A percentile compares a stretch with the other conserved stretches of the same genome.
phyloP scores from a whole-genome alignment of 37 sponge, comb jelly and placozoan species.

The Lycopodina hypogea region DNA sequence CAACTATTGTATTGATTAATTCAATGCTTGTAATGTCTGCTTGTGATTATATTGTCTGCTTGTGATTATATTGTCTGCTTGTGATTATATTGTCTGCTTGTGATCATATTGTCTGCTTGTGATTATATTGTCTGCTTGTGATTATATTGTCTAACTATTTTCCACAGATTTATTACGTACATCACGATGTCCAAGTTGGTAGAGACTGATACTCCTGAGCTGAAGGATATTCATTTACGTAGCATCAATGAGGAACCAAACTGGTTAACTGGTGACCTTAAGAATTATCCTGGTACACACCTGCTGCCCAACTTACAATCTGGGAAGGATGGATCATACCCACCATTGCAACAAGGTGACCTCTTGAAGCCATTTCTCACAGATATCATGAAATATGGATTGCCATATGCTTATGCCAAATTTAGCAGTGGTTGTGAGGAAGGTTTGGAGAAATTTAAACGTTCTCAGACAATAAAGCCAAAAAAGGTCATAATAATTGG shows the following conservation, averaged over 20 bases:
- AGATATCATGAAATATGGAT: constrained; percentile 38
- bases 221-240: background rate
- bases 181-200: no score
- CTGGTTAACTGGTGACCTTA: constrained; percentile 32
- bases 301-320: background rate
- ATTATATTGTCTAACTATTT: no score
- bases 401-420: constrained; percentile 35
- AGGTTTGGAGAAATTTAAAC: background rate
- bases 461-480: constrained; percentile 26
- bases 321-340: background rate
- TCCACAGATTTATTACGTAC: no score
- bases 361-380: constrained; percentile 35
- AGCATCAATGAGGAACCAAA: constrained; percentile 24
- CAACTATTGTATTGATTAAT: no score
- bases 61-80: no score
- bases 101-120: no score
- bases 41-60: no score
- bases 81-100: no score
- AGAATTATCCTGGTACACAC: background rate
- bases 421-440: background rate
- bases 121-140: no score
- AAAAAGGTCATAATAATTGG: constrained; percentile 50
- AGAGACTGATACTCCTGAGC: background rate
- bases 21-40: no score
- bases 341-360: constrained; percentile 37